These are phyloP conservation scores for Hyla sarda DNA, from an alignment of 2,113 vertebrate species.

Conservation along the genomic window DNA sequence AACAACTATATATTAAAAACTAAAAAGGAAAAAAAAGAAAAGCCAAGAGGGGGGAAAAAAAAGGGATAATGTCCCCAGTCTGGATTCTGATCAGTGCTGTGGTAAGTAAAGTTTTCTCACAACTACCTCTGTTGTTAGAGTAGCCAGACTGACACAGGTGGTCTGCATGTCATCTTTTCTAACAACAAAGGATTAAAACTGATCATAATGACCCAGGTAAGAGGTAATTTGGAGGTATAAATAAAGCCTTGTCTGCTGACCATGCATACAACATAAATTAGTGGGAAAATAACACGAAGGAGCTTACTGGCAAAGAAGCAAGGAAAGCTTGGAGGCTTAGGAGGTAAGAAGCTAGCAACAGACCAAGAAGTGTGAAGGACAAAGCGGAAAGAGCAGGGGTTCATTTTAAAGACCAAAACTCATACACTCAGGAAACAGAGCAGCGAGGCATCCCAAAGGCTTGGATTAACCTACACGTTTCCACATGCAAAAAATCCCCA, in stretches of 20 bases:
- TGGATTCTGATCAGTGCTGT: conserved; percentile 47
- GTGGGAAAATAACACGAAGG: conserved; percentile 48
- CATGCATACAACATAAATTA: conserved; percentile 58
- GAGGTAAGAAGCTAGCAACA: conserved; percentile 58
- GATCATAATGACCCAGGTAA: conserved; percentile 47
- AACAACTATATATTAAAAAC: too few relatives aligned
- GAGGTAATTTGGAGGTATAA: conserved; percentile 49
- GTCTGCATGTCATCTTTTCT: background rate
- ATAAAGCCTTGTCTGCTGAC: conserved; percentile 41
- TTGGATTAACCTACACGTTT: background rate
- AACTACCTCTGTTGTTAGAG: conserved; percentile 38
- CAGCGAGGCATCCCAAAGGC: conserved; percentile 37
- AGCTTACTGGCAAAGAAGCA: conserved; percentile 16
- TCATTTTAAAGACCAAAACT: conserved; percentile 58
- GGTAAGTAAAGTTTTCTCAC: conserved; percentile 1
- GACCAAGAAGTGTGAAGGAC: conserved; percentile 48
- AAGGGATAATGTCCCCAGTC: background rate
- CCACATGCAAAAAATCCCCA: background rate
- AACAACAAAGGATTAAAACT: conserved; percentile 10
- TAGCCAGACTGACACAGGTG: background rate
- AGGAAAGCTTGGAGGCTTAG: conserved; percentile 42
- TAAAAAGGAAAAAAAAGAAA: background rate
- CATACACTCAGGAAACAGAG: conserved; percentile 58
- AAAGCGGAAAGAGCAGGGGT: conserved; percentile 59
- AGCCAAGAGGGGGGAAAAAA: background rate